These are phyloP conservation scores for Leptinotarsa defecta DNA, from an alignment of 1,140 invertebrate species.

Conservation along the genomic window DNA sequence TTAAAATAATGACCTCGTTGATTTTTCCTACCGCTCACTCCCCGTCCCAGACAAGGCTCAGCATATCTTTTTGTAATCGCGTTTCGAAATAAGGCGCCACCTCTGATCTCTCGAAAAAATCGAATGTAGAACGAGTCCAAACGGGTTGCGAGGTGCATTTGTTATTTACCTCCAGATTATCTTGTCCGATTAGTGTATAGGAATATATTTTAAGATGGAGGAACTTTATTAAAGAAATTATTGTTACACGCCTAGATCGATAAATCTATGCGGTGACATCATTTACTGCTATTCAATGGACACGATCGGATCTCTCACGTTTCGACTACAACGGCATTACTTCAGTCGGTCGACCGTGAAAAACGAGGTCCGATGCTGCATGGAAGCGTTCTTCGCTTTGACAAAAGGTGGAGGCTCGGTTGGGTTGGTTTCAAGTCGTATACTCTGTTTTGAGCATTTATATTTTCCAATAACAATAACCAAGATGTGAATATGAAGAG, in stretches of 20 bases:
- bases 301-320: slow-evolving; percentile 8
- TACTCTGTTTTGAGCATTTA: no score
- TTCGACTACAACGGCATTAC: not conserved
- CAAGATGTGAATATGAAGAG: no score
- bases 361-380: not conserved
- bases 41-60: not conserved
- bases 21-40: slow-evolving; percentile 13
- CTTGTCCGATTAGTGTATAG: slow-evolving; percentile 12
- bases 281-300: slow-evolving; percentile 10
- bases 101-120: slow-evolving; percentile 17
- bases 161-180: slow-evolving; percentile 20
- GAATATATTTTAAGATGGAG: slow-evolving; percentile 8
- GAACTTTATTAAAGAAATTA: slow-evolving; percentile 9
- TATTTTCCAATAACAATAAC: no score
- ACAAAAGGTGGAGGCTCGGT: no score
- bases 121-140: slow-evolving; percentile 14
- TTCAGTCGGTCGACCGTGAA: not conserved
- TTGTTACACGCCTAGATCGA: slow-evolving; percentile 14
- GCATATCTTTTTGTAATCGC: slow-evolving; percentile 7
- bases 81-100: slow-evolving; percentile 20
- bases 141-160: slow-evolving; percentile 16
- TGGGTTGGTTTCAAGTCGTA: no score
- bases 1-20: slow-evolving; percentile 16
- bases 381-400: no score
- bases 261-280: slow-evolving; percentile 15